Base-by-base conservation (phyloP, 2,888 invertebrate species). In the Tetragonisca angustula region DNA sequence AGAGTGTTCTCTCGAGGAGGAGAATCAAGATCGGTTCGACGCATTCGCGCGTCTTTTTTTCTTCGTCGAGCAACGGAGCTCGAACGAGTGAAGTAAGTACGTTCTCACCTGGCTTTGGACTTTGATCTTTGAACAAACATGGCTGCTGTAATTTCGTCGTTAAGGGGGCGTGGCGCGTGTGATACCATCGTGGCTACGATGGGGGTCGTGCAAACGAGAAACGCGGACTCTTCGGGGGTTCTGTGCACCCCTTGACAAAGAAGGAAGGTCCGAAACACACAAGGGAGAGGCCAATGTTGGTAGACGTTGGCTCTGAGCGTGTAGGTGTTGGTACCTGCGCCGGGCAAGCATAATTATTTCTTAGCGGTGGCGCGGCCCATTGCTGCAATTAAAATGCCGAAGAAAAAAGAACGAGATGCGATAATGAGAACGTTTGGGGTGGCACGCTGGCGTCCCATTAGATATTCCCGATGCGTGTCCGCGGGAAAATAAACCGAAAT, bases 81-180 rank as follows among this genome's bases (percentile, higher is more conserved):
- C 64, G 74, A 68, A 61, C 32, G 75, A 82, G 78, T 32, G 71
- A 77, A 72, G 74, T 43, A 78, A 70, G 73, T 49, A 69, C 61
- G 50, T 21, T 89, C 83, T 84, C 92, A 92, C 90, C 92, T 92
- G 91, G 86, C 74, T 71, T 78, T 65, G 62, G 73, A 88, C 84
- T 90, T 89, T 88, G 88, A 91, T 88, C 89, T 89, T 87, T 78
- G 73, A 83, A 79, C 89, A 91, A 92, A 91, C 87, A 90, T 91
- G 91, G 91, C 90, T 87, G 91, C 88, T 88, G 85, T 88, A 91
- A 87, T 89, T 89, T 89, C 84, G 87, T 89, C 86, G 88, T 91
- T 89, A 89, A 87, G 84, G 87, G 88, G 92, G 91, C 91, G 92
- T 90, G 91, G 90, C 90, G 87, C 83, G 82, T 77, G 85, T 84